Evolutionary conservation across 2,797 vertebrate species (phyloP).

Genomic region (Lithobates pipiens): DNA sequence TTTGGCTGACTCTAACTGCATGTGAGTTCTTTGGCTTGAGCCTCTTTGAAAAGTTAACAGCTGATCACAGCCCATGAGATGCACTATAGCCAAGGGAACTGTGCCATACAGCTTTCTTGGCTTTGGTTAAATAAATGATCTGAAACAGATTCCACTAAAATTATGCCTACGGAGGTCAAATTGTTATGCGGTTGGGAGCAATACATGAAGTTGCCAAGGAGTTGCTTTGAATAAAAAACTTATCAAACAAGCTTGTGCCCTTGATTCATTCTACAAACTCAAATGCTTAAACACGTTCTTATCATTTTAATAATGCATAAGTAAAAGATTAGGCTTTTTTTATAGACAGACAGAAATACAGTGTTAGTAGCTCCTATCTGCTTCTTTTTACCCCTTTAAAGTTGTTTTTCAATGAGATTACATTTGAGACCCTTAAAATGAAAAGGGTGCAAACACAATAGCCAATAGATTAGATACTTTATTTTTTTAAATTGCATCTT

Average conservation of each 20-base stretch:
- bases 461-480: too few relatives aligned
- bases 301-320: neutral
- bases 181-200: neutral
- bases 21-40: neutral
- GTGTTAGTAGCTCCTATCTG: too few relatives aligned
- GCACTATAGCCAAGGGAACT: neutral
- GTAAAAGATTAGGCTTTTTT: too few relatives aligned
- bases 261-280: neutral
- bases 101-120: neutral
- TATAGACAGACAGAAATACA: too few relatives aligned
- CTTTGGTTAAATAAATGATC: neutral
- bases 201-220: neutral
- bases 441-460: too few relatives aligned
- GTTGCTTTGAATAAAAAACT: neutral
- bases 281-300: neutral
- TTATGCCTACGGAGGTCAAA: neutral
- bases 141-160: neutral
- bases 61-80: neutral
- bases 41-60: neutral
- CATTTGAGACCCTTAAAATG: too few relatives aligned
- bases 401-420: too few relatives aligned
- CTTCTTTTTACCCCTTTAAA: too few relatives aligned
- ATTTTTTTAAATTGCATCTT: too few relatives aligned
- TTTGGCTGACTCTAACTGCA: neutral
- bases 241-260: neutral